Conservation (phyloP, 2,797 vertebrate genomes). For the Tiaroga cobitis region DNA sequence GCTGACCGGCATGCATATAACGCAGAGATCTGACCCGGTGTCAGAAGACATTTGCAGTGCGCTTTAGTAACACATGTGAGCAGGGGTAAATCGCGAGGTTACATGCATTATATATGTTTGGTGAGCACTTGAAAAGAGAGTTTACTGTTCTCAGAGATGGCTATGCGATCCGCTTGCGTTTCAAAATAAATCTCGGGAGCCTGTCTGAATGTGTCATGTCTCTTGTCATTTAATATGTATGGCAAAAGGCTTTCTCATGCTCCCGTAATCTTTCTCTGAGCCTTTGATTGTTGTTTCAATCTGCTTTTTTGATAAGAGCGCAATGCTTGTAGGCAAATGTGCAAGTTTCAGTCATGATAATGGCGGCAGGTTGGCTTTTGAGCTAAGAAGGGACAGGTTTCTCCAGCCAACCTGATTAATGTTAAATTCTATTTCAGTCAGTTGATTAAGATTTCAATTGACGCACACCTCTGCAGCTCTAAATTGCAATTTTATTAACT, state of each 20-base stretch:
- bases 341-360: background rate
- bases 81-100: conserved; percentile 55
- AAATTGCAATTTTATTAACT: background rate
- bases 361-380: background rate
- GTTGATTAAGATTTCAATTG: conserved; percentile 42
- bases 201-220: conserved; percentile 75
- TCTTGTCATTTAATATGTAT: conserved; percentile 78
- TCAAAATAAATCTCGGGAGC: conserved; percentile 78
- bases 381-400: background rate
- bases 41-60: conserved; percentile 65
- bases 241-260: conserved; percentile 72
- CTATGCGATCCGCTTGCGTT: conserved; percentile 76
- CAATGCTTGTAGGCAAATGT: background rate
- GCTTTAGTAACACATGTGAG: conserved; percentile 60
- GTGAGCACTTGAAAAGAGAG: conserved; percentile 72
- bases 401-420: conserved; percentile 22
- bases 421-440: conserved; percentile 17
- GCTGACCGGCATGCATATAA: conserved; percentile 58
- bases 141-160: conserved; percentile 76
- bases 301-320: background rate
- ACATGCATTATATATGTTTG: conserved; percentile 71
- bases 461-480: conserved; percentile 16
- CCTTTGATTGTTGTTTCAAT: background rate
- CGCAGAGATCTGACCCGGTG: conserved; percentile 62
- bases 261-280: conserved; percentile 55